Base-by-base conservation (phyloP, 2,113 vertebrate species). In the Sprattus sprattus region DNA sequence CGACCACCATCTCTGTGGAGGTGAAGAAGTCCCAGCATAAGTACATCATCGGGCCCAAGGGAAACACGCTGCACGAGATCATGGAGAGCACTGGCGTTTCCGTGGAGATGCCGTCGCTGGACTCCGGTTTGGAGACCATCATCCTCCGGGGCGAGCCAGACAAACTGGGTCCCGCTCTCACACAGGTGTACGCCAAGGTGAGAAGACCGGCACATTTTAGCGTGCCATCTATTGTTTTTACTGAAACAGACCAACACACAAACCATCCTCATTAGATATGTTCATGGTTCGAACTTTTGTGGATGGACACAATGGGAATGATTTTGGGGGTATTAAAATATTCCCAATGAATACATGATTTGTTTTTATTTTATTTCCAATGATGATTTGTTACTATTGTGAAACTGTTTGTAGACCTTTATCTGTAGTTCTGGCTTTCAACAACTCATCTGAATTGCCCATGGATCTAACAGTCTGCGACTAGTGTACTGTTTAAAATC, bases 11-110 rank as follows among this genome's bases (percentile, higher is more conserved):
- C 87, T 94, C 92, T 0, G 93, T 96, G 82, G 93, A 95, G 85
- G 94, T 96, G 88, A 96, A 95, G 90, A 97, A 96, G 85, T 96
- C 94, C 1, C 94, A 96, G 92, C 94, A 96, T n/a, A 95, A 95
- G 88, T 96, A 94, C 93, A 95, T 95, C 52, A 92, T 95, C 0
- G 94, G 94, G 20, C 92, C 94, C 0, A 96, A 95, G 84, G 94
- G 93, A 20, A 96, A 95, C 94, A 97, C 94, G 4, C 85, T 96
- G 88, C 94, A 96, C 85, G 94, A 97, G 90, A 96, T 96, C 89
- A 87, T 96, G 91, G 95, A 96, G 86, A 85, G 90, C 90, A 96
- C 93, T 0, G 95, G 94, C 0, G 94, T 96, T 44, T 96, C 95
- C 0, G 92, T 95, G 87, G 96, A 96, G 88, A 95, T 95, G 91